A percentile compares a stretch with the other conserved stretches of the same genome.
Conservation (phyloP, 2,797 vertebrate species). For the Enteromius trimaculatus region DNA sequence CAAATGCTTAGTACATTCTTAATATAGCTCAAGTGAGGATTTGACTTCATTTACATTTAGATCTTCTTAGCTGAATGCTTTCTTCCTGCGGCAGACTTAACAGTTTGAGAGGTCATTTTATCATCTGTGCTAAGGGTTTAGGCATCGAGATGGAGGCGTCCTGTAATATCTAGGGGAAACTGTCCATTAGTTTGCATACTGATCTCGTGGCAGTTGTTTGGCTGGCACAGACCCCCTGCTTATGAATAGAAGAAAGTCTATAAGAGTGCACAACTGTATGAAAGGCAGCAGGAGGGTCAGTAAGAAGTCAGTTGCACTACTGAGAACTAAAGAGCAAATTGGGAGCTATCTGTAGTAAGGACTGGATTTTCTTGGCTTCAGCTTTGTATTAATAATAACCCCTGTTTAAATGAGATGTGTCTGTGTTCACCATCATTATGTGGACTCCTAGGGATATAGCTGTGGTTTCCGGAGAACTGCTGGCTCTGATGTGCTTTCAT, state of each 20-base stretch:
- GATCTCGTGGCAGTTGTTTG: neutral
- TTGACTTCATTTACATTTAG: constrained; percentile 8
- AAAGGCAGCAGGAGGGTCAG: constrained; percentile 7
- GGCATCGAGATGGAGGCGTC: neutral
- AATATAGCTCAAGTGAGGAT: constrained; percentile 12
- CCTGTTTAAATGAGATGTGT: constrained; percentile 19
- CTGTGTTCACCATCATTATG: constrained; percentile 29
- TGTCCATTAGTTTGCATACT: neutral
- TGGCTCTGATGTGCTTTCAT: constrained; percentile 23
- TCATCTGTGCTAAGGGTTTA: constrained; percentile 3
- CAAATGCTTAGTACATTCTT: neutral
- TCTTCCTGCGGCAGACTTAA: neutral
- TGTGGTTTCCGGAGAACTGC: neutral
- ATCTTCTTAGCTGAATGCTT: constrained; percentile 22
- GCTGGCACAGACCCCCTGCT: neutral
- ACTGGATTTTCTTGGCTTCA: neutral
- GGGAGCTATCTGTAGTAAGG: constrained; percentile 13
- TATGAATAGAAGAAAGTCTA: neutral
- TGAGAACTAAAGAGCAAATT: constrained; percentile 19
- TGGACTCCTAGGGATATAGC: constrained; percentile 18
- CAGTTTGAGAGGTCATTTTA: constrained; percentile 10
- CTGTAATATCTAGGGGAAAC: neutral
- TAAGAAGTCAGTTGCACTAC: neutral
- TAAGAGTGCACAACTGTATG: neutral
- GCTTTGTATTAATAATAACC: constrained; percentile 26